A percentile compares a stretch with the other conserved stretches of the same genome.
phyloP scores from a whole-genome alignment of 64 coral and sea anemone species.

The Stylophora pistillata region DNA sequence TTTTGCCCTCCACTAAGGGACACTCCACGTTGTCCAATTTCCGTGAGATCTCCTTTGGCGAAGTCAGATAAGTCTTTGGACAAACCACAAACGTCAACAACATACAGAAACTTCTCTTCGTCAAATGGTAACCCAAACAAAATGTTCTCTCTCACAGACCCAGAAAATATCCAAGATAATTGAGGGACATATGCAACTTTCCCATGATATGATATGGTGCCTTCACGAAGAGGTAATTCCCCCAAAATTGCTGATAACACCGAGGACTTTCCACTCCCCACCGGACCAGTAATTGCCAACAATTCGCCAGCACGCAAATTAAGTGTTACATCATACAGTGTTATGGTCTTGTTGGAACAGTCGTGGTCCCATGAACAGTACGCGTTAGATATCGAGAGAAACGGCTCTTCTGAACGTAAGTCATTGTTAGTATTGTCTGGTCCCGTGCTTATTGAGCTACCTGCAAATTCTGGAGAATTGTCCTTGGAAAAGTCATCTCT shows the following conservation, averaged over 20 bases:
- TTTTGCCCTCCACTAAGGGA: conserved; percentile 71
- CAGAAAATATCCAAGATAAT: conserved; percentile 78
- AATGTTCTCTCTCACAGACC: conserved; percentile 82
- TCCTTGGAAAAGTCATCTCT: background rate
- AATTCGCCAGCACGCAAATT: conserved; percentile 46
- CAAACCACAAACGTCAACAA: conserved; percentile 50
- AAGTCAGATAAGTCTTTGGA: conserved; percentile 46
- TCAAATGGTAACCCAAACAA: conserved; percentile 71
- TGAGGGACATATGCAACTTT: conserved; percentile 67
- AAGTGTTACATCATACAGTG: conserved; percentile 26
- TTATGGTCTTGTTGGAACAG: background rate
- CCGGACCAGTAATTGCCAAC: conserved; percentile 50
- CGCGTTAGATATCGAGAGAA: background rate
- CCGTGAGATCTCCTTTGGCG: conserved; percentile 49
- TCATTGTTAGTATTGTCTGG: background rate
- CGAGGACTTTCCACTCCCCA: conserved; percentile 78
- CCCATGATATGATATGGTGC: conserved; percentile 16
- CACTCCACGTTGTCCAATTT: conserved; percentile 60
- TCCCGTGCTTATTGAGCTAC: background rate
- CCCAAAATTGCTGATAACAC: conserved; percentile 64
- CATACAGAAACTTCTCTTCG: conserved; percentile 31
- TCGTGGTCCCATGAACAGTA: background rate
- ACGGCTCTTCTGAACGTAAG: background rate
- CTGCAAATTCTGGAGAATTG: background rate
- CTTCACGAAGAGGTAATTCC: conserved; percentile 46